Evolutionary conservation across 2,113 vertebrate genomes (phyloP).

Genomic region (Zosterops lateralis): DNA sequence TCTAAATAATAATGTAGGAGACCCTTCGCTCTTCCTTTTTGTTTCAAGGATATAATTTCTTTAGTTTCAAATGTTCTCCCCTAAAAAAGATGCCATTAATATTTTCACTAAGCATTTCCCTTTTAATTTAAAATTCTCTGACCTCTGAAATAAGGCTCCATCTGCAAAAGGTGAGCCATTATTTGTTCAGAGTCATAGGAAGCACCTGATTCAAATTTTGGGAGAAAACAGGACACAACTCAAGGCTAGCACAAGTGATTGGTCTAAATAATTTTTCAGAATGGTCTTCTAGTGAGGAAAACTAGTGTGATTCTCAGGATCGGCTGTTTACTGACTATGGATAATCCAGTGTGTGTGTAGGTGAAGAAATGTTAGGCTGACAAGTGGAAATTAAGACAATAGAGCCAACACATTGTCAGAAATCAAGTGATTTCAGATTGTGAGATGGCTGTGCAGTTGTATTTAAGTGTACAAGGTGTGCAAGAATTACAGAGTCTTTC

Average conservation of each 20-base stretch:
- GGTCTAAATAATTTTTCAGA: background rate
- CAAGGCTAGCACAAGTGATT: background rate
- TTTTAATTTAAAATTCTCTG: background rate
- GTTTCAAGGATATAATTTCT: conserved; percentile 60
- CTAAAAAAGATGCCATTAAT: background rate
- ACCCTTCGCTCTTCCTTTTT: conserved; percentile 18
- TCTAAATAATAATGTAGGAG: conserved; percentile 38
- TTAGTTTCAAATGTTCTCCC: conserved; percentile 4
- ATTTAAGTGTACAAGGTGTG: background rate
- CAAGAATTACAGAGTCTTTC: background rate
- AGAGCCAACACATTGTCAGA: background rate
- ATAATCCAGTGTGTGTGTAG: background rate
- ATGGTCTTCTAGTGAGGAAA: background rate
- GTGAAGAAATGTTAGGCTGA: background rate
- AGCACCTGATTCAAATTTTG: background rate
- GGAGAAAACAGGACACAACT: background rate
- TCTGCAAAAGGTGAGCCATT: background rate
- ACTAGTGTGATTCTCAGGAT: background rate
- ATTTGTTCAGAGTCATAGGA: background rate
- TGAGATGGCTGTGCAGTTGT: background rate
- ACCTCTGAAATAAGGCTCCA: background rate
- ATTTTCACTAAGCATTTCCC: background rate
- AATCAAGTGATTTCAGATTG: background rate
- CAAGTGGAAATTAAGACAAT: background rate
- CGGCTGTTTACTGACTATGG: background rate